phyloP scores from a whole-genome alignment of 1,140 invertebrate species.

The Drosophila nigrodunni region DNA sequence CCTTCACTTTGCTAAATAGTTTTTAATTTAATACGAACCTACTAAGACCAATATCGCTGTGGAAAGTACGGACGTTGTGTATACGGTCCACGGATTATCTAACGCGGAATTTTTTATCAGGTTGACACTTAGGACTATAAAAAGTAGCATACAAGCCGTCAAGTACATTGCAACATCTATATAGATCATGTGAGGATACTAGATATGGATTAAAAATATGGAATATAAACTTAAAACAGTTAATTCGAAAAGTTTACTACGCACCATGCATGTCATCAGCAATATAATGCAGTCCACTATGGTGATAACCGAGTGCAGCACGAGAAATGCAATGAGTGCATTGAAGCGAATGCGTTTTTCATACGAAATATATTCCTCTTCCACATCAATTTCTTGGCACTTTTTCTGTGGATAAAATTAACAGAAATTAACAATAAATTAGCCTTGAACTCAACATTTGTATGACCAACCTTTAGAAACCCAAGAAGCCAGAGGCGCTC shows the following conservation, averaged over 20 bases:
- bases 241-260: neutral
- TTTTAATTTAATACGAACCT: conserved; percentile 10
- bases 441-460: neutral
- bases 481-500: neutral
- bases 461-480: neutral
- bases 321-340: neutral
- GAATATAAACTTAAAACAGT: neutral
- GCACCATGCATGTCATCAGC: neutral
- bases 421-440: neutral
- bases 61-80: neutral
- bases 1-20: conserved; percentile 72
- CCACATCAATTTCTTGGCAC: conserved; percentile 21
- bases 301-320: conserved; percentile 9
- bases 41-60: neutral
- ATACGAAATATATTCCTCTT: conserved; percentile 23
- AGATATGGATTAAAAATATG: too few relatives aligned
- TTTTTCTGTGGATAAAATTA: conserved; percentile 10
- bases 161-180: conserved; percentile 6
- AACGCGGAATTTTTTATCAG: neutral
- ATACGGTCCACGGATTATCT: neutral
- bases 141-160: neutral
- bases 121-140: conserved; percentile 9
- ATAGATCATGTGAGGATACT: neutral
- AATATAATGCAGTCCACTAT: conserved; percentile 3
- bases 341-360: conserved; percentile 7